These are phyloP conservation scores for Camponotus fellah DNA, from an alignment of 2,888 invertebrate genomes.

Conservation along the genomic window DNA sequence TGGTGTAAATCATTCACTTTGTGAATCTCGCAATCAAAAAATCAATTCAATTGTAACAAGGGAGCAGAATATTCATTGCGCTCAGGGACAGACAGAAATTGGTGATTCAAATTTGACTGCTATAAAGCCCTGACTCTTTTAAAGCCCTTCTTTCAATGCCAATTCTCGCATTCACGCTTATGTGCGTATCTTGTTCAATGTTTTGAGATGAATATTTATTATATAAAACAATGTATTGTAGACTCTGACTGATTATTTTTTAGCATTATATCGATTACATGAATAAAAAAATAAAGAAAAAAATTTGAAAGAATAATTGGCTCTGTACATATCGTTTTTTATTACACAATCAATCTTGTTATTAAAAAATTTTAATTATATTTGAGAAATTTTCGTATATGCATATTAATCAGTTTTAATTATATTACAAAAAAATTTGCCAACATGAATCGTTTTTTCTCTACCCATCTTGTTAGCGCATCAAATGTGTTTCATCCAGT, in stretches of 20 bases:
- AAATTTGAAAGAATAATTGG: conserved; percentile 53
- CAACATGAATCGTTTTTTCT: neutral
- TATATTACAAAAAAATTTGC: conserved; percentile 44
- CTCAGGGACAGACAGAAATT: conserved; percentile 4
- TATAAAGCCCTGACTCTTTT: conserved; percentile 28
- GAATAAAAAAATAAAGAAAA: conserved; percentile 51
- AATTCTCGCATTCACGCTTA: conserved; percentile 50
- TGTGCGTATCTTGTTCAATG: conserved; percentile 52
- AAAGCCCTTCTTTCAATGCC: conserved; percentile 69
- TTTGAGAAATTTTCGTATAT: conserved; percentile 49
- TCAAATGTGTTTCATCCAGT: neutral
- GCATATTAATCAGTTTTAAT: conserved; percentile 56
- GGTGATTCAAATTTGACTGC: conserved; percentile 44
- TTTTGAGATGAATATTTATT: conserved; percentile 60
- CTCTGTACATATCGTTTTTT: conserved; percentile 28
- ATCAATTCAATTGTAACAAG: conserved; percentile 14
- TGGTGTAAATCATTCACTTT: neutral
- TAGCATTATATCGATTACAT: conserved; percentile 47
- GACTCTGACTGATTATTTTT: conserved; percentile 60
- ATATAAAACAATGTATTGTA: conserved; percentile 80
- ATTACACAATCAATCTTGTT: conserved; percentile 20
- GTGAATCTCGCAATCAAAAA: conserved; percentile 14
- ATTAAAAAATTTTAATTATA: conserved; percentile 58
- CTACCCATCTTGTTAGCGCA: conserved; percentile 12
- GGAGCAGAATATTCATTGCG: neutral